Evolutionary conservation across 2,888 invertebrate genomes (phyloP).

Genomic region (Zygothrica quintamaculata): DNA sequence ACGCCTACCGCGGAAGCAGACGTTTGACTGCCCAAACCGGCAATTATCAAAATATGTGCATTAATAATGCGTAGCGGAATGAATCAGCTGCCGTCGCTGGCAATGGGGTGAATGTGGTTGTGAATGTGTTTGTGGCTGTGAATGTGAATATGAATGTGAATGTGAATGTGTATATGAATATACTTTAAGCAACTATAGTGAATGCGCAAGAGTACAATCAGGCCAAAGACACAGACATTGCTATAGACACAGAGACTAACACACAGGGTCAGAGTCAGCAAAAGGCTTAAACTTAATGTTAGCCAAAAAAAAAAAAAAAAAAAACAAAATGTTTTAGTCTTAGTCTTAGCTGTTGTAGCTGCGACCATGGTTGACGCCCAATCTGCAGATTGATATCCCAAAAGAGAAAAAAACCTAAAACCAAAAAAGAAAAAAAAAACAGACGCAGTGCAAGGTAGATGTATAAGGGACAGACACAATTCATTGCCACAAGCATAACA

Average conservation of each 20-base stretch:
- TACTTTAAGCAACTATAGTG: slow-evolving; percentile 23
- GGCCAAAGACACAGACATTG: slow-evolving; percentile 15
- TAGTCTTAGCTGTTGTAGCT: slow-evolving; percentile 25
- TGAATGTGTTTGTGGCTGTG: slow-evolving; percentile 4
- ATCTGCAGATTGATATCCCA: slow-evolving; percentile 71
- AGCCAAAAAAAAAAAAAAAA: too few species aligned
- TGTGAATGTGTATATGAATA: slow-evolving; percentile 28
- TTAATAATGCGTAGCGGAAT: slow-evolving; percentile 78
- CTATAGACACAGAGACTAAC: slow-evolving; percentile 29
- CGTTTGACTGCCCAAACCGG: slow-evolving; percentile 76
- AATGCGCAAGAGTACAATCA: slow-evolving; percentile 46
- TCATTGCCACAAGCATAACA: slow-evolving; percentile 55
- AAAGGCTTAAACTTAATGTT: slow-evolving; percentile 2
- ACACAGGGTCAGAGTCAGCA: slow-evolving; percentile 48
- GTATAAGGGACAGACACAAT: slow-evolving; percentile 20
- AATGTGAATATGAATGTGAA: slow-evolving; percentile 23
- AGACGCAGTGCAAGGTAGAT: slow-evolving; percentile 29
- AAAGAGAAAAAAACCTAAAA: slow-evolving; percentile 40
- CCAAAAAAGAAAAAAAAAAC: slow-evolving; percentile 32
- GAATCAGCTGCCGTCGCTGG: slow-evolving; percentile 75
- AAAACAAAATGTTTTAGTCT: too few species aligned
- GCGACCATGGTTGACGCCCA: slow-evolving; percentile 60
- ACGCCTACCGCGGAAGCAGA: slow-evolving; percentile 80
- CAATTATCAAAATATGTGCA: slow-evolving; percentile 83
- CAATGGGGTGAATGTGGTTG: slow-evolving; percentile 47